Evolutionary conservation across 1,140 invertebrate genomes (phyloP), one percentile per base, ranked within the genome.

Genomic region (Hormaphis cornu): DNA sequence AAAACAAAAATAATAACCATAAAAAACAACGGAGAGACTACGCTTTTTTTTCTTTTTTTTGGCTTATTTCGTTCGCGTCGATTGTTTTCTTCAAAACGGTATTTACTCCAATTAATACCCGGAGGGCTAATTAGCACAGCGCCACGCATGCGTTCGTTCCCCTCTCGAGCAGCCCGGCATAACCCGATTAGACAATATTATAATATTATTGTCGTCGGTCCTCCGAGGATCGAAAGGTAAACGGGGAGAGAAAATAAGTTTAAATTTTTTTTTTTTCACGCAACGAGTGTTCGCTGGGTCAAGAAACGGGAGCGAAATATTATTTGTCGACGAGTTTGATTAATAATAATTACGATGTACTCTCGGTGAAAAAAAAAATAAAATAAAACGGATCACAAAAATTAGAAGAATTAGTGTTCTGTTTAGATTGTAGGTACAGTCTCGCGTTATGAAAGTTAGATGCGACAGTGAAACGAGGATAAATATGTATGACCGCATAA

Each of bases 61-160:
- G 30, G 18, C 35, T 58, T 58, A 18, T 58, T 40, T 58, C 54
- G 16, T 58, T 58, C 54, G 20, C 58, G 42, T 50, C 26, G 42
- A 66, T 66, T 66, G 61, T 66, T 66, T 66, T 66, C 44, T 66
- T 22, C 18, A 33, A n/a, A 66, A 66, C 28, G 28, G 44, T 66
- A 66, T 66, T 66, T 66, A 46, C 61, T 66, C 44, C 61, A 66
- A 66, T 66, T 66, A 66, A 66, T 66, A 22, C 61, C 61, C 61
- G n/a, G 20, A 50, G 61, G 61, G 44, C 61, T 66, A 66, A 66
- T 66, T 66, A 50, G 61, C 61, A 50, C 61, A 30, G 44, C 18
- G 61, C 61, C 20, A 28, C 18, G 61, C 42, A 50, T 22, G 20
- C 30, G 50, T 26, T 50, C 48, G 44, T 50, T 22, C 42, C 61